phyloP scores from a whole-genome alignment of 1,140 invertebrate genomes.

The Probaryconus sp. region DNA sequence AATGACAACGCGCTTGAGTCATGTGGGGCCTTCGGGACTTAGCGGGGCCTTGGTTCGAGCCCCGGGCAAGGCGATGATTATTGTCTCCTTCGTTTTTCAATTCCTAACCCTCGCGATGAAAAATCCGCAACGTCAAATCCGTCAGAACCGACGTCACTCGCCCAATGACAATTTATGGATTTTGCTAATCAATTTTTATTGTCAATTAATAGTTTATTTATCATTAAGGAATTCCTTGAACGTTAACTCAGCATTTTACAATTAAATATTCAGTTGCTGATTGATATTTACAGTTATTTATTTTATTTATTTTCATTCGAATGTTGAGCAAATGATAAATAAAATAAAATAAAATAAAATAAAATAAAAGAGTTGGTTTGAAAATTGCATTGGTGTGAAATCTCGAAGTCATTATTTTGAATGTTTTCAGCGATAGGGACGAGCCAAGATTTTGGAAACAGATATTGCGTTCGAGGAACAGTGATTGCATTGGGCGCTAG shows the following conservation, averaged over 20 bases:
- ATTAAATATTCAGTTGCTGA: too few species aligned
- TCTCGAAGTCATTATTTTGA: too few species aligned
- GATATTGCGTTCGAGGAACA: slow-evolving; percentile 25
- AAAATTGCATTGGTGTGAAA: too few species aligned
- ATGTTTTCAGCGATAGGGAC: slow-evolving; percentile 10
- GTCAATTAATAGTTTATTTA: too few species aligned
- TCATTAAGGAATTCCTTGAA: too few species aligned
- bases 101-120: slow-evolving; percentile 53
- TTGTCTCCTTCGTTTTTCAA: slow-evolving; percentile 49
- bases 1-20: slow-evolving; percentile 70
- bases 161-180: slow-evolving; percentile 31
- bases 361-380: too few species aligned
- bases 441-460: slow-evolving; percentile 60
- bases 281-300: too few species aligned
- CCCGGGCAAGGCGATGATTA: slow-evolving; percentile 72
- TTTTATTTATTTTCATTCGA: too few species aligned
- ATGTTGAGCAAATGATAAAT: too few species aligned
- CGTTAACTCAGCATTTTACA: slow-evolving; percentile 7
- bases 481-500: slow-evolving; percentile 25
- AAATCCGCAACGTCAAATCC: slow-evolving; percentile 40
- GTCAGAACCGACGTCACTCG: slow-evolving; percentile 37
- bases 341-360: too few species aligned
- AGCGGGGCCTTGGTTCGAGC: slow-evolving; percentile 72
- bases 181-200: too few species aligned
- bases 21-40: slow-evolving; percentile 70